These are phyloP conservation scores for Oriolus oriolus DNA, from an alignment of 2,113 vertebrate genomes.

Conservation along the genomic window DNA sequence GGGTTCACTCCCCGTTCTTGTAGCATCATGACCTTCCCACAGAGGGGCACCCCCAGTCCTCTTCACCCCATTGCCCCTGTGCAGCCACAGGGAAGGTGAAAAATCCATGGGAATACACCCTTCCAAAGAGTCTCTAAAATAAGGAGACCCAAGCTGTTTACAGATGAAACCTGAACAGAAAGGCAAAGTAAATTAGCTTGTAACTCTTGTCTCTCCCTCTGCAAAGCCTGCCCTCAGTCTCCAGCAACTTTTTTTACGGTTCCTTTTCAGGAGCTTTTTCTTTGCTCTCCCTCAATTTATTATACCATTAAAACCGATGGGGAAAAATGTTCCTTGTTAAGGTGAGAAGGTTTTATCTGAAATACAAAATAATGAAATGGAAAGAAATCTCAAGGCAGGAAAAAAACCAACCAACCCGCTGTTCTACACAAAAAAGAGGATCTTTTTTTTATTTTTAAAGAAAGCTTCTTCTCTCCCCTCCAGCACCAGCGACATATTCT, in stretches of 20 bases:
- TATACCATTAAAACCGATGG: not conserved
- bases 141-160: not conserved
- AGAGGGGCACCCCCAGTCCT: not conserved
- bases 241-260: not conserved
- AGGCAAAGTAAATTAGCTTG: not conserved
- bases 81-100: not conserved
- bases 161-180: not conserved
- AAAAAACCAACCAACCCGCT: not conserved
- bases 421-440: not conserved
- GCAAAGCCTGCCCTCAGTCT: not conserved
- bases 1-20: not conserved
- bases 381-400: conserved; percentile 4
- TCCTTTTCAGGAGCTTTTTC: conserved; percentile 12
- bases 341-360: conserved; percentile 12
- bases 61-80: rapidly evolving
- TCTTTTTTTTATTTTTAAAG: not conserved
- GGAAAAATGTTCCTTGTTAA: conserved; percentile 29
- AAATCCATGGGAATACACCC: not conserved
- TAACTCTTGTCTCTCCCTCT: conserved; percentile 4
- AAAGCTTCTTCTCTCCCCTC: conserved; percentile 5
- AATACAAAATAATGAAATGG: conserved; percentile 20
- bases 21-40: not conserved
- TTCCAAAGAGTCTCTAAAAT: not conserved
- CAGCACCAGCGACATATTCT: not conserved
- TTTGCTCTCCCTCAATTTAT: conserved; percentile 10